phyloP scores from a whole-genome alignment of 2,113 vertebrate species.

The Gnathonemus longibarbis region DNA sequence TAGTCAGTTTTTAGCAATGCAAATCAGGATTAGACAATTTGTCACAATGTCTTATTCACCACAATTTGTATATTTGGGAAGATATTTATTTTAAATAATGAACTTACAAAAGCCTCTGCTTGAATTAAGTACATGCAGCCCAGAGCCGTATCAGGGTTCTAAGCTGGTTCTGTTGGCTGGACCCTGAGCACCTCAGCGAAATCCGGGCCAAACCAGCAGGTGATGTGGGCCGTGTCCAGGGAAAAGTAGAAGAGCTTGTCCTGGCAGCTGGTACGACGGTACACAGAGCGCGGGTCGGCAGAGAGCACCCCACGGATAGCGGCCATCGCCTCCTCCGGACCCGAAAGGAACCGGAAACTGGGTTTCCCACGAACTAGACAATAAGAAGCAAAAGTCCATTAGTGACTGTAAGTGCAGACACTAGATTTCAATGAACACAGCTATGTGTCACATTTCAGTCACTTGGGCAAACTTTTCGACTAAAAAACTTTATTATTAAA shows the following conservation, averaged over 20 bases:
- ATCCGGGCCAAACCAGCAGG: conserved; percentile 77
- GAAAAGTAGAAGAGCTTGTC: conserved; percentile 70
- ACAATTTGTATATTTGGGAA: not conserved
- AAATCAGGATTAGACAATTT: not conserved
- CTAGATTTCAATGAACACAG: not conserved
- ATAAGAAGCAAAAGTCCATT: not conserved
- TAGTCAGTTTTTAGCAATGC: not conserved
- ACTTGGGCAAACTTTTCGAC: not conserved
- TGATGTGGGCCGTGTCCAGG: conserved; percentile 69
- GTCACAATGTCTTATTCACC: not conserved
- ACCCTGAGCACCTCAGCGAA: conserved; percentile 77
- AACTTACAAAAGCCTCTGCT: not conserved
- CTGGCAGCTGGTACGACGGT: conserved; percentile 65
- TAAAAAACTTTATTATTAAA: not conserved
- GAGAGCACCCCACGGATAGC: conserved; percentile 68
- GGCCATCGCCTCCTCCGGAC: conserved; percentile 60
- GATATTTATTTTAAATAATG: not conserved
- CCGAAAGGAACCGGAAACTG: conserved; percentile 65
- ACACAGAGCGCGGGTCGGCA: conserved; percentile 79
- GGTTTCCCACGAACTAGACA: conserved; percentile 31
- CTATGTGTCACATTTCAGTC: not conserved
- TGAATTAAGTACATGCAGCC: not conserved
- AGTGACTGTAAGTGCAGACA: not conserved
- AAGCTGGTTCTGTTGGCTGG: conserved; percentile 36
- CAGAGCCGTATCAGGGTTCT: not conserved